Evolutionary conservation across 2,888 invertebrate genomes (phyloP), one percentile per base, ranked within the genome.

Genomic region (Gnatocerus cornutus): DNA sequence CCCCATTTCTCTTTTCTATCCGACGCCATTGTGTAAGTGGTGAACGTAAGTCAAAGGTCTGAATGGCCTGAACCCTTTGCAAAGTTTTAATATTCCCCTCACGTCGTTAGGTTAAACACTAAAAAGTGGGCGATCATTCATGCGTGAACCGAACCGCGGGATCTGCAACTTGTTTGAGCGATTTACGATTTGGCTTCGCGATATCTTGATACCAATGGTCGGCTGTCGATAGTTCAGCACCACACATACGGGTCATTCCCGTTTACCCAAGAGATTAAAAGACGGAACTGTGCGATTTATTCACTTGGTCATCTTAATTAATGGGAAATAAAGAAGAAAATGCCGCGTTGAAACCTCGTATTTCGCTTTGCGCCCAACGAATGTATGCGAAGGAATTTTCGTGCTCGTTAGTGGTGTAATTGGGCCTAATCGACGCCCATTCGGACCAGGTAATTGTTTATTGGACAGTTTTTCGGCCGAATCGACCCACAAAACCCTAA

Each of bases 141-240:
- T 79, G 79, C 80, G 79, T 80, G 79, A 79, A 78, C 77, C 72
- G 61, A 78, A 78, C 79, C 73, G 78, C 78, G 77, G 78, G 77
- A 76, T 78, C 77, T 67, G 76, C 74, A 73, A 78, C 79, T 76
- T 71, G 80, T 77, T 78, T 78, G 78, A 79, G 75, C 78, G 79
- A 79, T 80, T 80, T 80, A 80, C 74, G 78, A 78, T 79, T 78
- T 80, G 76, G 78, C 79, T 80, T 77, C 78, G 78, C 81, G 82
- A 82, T 81, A 82, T 82, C 82, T 79, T 79, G 79, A 78, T 81
- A 77, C 75, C 71, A n/a, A 71, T 65, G 37, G 45, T 62, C 52
- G 65, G 64, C 72, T 72, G 73, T 73, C 73, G 72, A 74, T 74
- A 68, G 73, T 55, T 74, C 70, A 74, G 66, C 69, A 48, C 66